Evolutionary conservation across 2,113 vertebrate genomes (phyloP), one percentile per base, ranked within the genome.

Genomic region (Zosterops lateralis): DNA sequence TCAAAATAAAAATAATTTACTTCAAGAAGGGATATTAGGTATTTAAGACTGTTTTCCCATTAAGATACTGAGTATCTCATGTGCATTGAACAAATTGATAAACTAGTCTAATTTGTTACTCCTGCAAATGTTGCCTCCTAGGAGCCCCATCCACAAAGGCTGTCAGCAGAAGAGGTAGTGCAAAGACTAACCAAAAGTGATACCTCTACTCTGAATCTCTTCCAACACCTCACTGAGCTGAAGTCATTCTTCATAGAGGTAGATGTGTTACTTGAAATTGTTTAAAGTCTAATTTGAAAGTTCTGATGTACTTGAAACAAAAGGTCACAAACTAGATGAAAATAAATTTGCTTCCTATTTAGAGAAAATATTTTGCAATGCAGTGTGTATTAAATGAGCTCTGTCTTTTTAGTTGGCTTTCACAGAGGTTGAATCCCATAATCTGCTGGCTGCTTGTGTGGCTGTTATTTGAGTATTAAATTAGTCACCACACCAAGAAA

Each of bases 211-310:
- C 94, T 99, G 84, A 99, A 97, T 96, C 95, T 99, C 86, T 99
- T 99, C 47, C 98, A 99, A 57, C 98, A 99, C 90, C 98, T 99
- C 87, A 93, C 98, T 47, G 98, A 99, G 87, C 98, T 99, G 88
- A 99, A 99, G 93, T 99, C 99, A 34, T 99, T 99, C 97, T 99
- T 99, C 82, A 98, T 99, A 76, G 99, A 99, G 99, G 99, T 99
- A 98, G 36, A 50, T 64, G 20, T 67, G 15, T 84, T 96, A 51
- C 58, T 84, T 84, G 24, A 72, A 87, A 54, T 22, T 61, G 3
- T 75, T 78, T 82, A 3, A 83, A 83, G 42, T 62, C 40, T 90
- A 25, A 64, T 66, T 42, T 87, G 58, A 77, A 87, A 82, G 24
- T 76, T 92, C 36, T 83, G 25, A 60, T 61, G 17, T 60, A 44